Conservation (phyloP, 2,113 vertebrate genomes). For the Hippocampus barbouri region DNA sequence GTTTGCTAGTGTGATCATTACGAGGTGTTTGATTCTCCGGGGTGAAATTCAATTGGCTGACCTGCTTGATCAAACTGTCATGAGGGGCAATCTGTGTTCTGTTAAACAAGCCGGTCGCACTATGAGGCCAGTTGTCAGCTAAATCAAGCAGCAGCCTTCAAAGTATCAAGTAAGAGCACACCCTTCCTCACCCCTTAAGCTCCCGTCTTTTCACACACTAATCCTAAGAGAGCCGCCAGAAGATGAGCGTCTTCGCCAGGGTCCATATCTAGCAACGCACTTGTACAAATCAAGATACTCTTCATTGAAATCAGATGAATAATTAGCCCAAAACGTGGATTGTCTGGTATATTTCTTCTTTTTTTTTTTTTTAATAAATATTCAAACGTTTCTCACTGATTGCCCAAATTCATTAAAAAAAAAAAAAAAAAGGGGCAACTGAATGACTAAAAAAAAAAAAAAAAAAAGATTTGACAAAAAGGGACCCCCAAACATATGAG, state of each 20-base stretch:
- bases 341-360: not conserved
- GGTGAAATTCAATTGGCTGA: not conserved
- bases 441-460: not conserved
- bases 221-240: constrained; percentile 12
- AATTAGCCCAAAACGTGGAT: not conserved
- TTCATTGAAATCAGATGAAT: not conserved
- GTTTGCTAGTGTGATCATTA: not conserved
- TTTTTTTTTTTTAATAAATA: not conserved
- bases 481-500: not conserved
- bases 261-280: constrained; percentile 11
- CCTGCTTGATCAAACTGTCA: not conserved
- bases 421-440: not conserved
- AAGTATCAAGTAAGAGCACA: constrained; percentile 24
- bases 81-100: not conserved
- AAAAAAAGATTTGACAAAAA: not conserved
- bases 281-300: not conserved
- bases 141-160: constrained; percentile 17
- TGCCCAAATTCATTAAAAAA: not conserved
- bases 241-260: constrained; percentile 6
- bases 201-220: constrained; percentile 11
- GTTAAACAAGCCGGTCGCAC: not conserved
- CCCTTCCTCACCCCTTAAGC: constrained; percentile 11
- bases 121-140: constrained; percentile 12
- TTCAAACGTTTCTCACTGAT: not conserved
- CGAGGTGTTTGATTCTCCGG: not conserved